phyloP scores from a whole-genome alignment of 2,888 invertebrate species.

The Lasioglossum villosulum region DNA sequence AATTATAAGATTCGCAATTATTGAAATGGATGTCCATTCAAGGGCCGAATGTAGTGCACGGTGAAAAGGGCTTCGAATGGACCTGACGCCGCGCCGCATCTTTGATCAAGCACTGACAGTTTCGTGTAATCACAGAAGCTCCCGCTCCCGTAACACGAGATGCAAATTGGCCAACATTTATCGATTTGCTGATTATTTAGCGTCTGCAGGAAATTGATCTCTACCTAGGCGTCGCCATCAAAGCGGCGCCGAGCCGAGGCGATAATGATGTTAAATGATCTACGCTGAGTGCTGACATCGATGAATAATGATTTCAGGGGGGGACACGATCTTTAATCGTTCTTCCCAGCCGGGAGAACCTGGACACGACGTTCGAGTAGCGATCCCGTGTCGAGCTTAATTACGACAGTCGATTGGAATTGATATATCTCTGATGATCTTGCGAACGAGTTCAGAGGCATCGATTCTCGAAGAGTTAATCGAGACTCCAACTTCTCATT shows the following conservation, averaged over 20 bases:
- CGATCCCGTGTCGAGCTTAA: neutral
- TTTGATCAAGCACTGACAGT: constrained; percentile 53
- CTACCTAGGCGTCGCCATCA: neutral
- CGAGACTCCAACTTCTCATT: neutral
- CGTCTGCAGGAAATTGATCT: constrained; percentile 42
- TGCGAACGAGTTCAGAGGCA: neutral
- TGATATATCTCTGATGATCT: neutral
- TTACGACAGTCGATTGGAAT: neutral
- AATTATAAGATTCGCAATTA: constrained; percentile 50
- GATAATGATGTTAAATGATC: constrained; percentile 3
- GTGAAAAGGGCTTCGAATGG: constrained; percentile 44
- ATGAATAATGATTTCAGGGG: neutral
- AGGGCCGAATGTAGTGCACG: neutral
- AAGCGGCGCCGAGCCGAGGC: neutral
- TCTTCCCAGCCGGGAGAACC: neutral
- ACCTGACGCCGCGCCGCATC: constrained; percentile 40
- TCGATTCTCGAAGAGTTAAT: neutral
- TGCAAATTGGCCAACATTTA: constrained; percentile 57
- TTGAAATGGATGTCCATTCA: constrained; percentile 37
- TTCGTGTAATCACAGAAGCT: constrained; percentile 52
- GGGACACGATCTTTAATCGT: neutral
- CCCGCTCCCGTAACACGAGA: constrained; percentile 42
- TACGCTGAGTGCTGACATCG: neutral
- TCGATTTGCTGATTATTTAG: constrained; percentile 56
- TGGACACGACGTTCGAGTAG: neutral